A percentile compares a stretch with the other conserved stretches of the same genome.
phyloP scores from a whole-genome alignment of 2,888 invertebrate species.

The Drosophila quinaria region DNA sequence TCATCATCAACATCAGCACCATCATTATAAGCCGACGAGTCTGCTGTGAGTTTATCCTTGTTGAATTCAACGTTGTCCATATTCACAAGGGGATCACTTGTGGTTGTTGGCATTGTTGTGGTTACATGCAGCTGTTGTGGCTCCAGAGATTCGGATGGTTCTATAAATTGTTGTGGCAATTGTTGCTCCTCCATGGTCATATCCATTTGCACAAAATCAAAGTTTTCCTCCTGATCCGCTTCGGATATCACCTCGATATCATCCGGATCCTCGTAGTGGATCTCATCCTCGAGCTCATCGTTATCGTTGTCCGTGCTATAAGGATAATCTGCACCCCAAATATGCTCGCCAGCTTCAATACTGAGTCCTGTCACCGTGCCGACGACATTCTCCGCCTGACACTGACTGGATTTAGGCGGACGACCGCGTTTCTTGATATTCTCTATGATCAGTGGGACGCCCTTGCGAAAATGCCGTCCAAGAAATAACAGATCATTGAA shows the following conservation, averaged over 20 bases:
- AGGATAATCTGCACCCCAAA: slow-evolving; percentile 78
- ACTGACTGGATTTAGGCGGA: slow-evolving; percentile 54
- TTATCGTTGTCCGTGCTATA: slow-evolving; percentile 67
- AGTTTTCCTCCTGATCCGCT: slow-evolving; percentile 37
- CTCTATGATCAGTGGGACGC: slow-evolving; percentile 67
- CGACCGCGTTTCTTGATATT: slow-evolving; percentile 70
- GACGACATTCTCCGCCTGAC: background rate
- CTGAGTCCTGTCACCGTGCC: slow-evolving; percentile 20
- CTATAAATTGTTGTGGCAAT: slow-evolving; percentile 18
- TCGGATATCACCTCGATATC: slow-evolving; percentile 62
- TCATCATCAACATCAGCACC: slow-evolving; percentile 13
- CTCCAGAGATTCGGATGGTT: slow-evolving; percentile 28
- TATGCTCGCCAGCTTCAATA: slow-evolving; percentile 60
- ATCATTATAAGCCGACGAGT: slow-evolving; percentile 15
- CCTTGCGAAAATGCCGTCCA: slow-evolving; percentile 77
- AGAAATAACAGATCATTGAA: slow-evolving; percentile 78
- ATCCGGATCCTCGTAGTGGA: slow-evolving; percentile 46
- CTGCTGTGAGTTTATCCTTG: background rate
- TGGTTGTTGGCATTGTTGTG: slow-evolving; percentile 27
- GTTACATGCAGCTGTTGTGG: slow-evolving; percentile 48
- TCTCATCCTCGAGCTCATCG: slow-evolving; percentile 66
- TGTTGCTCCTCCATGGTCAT: slow-evolving; percentile 42
- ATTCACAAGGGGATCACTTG: background rate
- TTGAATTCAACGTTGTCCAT: background rate
- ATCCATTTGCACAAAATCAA: slow-evolving; percentile 60